Evolutionary conservation across 2,797 vertebrate species (phyloP), one percentile per base, ranked within the genome.

Genomic region (Phrynocephalus guinanensis): DNA sequence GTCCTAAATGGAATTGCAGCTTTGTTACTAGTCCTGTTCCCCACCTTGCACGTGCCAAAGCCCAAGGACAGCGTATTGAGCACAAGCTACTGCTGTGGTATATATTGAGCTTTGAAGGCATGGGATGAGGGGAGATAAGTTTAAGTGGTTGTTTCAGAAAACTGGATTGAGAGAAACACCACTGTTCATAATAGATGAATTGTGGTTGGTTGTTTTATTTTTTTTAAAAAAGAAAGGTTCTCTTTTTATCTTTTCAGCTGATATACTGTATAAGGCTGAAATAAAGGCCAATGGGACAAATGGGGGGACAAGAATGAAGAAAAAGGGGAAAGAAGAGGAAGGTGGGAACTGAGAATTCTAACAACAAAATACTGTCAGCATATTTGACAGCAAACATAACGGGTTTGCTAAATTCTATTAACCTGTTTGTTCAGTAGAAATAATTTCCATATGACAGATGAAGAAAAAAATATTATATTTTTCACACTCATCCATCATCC

Each of bases 381-480:
- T 48, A 76, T 81, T 70, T 85, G 71, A 85, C 78, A 88, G 87
- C 44, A 50, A 24, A 80, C 72, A 75, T 84, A 70, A 85, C 75
- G 80, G 33, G 28, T 84, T 90, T 83, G 68, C 75, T 83, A 86
- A 90, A 38, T 22, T 87, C 80, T 5, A 77, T 50, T 86, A 7
- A 67, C 0, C 60, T 0, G 33, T 90, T 92, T 90, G 5, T 66
- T 44, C 81, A 20, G 28, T 70, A 2, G 81, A 83, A 88, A 78
- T 0, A 81, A 33, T 77, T 89, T 89, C 56, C 30, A 44, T 84
- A 83, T 89, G 85, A 79, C 68, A 83, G 70, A 86, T 79, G 76
- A 86, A 80, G 81, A n/a, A 83, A 83, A 84, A 85, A 81, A 88
- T 81, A 85, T 88, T 81, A 56, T 85, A 82, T 82, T 88, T 88